Evolutionary conservation across 2,113 vertebrate genomes (phyloP).

Genomic region (Pantherophis guttatus): DNA sequence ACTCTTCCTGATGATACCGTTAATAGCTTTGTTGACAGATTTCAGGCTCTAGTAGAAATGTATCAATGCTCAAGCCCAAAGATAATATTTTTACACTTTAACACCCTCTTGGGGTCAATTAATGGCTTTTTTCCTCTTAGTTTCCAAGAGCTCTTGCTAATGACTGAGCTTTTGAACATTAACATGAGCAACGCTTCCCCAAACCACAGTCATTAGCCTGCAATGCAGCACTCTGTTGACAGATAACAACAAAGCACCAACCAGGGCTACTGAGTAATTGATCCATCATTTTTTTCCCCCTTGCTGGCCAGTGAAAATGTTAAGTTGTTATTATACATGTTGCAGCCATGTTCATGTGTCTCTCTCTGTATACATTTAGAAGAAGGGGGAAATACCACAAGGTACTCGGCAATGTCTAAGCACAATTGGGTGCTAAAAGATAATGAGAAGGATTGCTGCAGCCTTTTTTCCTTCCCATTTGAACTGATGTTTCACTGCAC

Average conservation of each 20-base stretch:
- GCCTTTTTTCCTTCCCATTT: conserved; percentile 14
- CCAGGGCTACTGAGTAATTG: conserved; percentile 35
- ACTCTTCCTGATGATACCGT: conserved; percentile 33
- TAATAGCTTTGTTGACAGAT: conserved; percentile 37
- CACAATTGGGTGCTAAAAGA: conserved; percentile 9
- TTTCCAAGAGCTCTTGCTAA: conserved; percentile 15
- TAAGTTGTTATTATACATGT: conserved; percentile 20
- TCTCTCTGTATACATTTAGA: neutral
- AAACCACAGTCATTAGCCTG: conserved; percentile 47
- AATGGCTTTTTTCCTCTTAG: conserved; percentile 38
- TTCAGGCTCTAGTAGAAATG: conserved; percentile 36
- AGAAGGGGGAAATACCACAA: fast-evolving
- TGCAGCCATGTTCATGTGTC: conserved; percentile 9
- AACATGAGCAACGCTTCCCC: conserved; percentile 37
- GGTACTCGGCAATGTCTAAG: neutral
- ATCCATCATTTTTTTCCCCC: conserved; percentile 5
- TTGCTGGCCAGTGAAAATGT: conserved; percentile 27
- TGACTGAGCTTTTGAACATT: conserved; percentile 46
- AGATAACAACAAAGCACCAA: conserved; percentile 57
- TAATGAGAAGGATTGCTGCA: conserved; percentile 9
- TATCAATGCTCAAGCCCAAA: conserved; percentile 41
- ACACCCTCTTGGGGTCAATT: conserved; percentile 35
- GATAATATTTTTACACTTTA: conserved; percentile 41
- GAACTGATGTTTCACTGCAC: conserved; percentile 27
- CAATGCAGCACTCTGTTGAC: conserved; percentile 61